Evolutionary conservation across 2,888 invertebrate species (phyloP).

Genomic region (Copidosoma aretas): DNA sequence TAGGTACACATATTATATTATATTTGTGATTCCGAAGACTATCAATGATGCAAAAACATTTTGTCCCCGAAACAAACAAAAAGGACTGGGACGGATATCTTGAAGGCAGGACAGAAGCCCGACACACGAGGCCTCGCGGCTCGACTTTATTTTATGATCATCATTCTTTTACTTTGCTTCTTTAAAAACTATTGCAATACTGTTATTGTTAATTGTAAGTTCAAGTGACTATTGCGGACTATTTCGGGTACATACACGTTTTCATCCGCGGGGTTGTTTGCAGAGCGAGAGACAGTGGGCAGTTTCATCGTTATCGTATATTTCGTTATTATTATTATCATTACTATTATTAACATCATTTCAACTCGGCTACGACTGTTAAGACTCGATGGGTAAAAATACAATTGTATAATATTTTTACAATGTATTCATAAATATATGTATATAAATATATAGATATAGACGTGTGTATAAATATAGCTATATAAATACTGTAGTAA

Average conservation of each 20-base stretch:
- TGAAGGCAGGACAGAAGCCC: neutral
- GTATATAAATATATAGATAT: slow-evolving; percentile 43
- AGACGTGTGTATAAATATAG: slow-evolving; percentile 51
- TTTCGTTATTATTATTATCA: too few species aligned
- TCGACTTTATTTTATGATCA: neutral
- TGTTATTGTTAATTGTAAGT: slow-evolving; percentile 58
- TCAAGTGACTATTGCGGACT: slow-evolving; percentile 61
- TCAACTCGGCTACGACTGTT: slow-evolving; percentile 29
- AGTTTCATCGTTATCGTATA: too few species aligned
- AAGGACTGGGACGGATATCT: neutral
- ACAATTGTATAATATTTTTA: slow-evolving; percentile 33
- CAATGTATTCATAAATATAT: slow-evolving; percentile 54
- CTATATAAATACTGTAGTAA: slow-evolving; percentile 59
- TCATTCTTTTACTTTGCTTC: neutral
- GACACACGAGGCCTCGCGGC: neutral
- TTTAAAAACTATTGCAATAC: slow-evolving; percentile 60
- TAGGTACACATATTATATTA: neutral
- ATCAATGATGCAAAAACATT: too few species aligned
- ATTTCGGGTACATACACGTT: slow-evolving; percentile 44
- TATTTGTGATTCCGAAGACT: neutral
- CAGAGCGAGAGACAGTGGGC: slow-evolving; percentile 37
- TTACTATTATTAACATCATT: slow-evolving; percentile 1
- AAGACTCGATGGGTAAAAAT: slow-evolving; percentile 31
- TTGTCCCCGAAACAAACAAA: too few species aligned
- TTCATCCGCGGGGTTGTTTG: slow-evolving; percentile 31